phyloP scores from a whole-genome alignment of 2,888 invertebrate genomes.

The Dasypolia templi region DNA sequence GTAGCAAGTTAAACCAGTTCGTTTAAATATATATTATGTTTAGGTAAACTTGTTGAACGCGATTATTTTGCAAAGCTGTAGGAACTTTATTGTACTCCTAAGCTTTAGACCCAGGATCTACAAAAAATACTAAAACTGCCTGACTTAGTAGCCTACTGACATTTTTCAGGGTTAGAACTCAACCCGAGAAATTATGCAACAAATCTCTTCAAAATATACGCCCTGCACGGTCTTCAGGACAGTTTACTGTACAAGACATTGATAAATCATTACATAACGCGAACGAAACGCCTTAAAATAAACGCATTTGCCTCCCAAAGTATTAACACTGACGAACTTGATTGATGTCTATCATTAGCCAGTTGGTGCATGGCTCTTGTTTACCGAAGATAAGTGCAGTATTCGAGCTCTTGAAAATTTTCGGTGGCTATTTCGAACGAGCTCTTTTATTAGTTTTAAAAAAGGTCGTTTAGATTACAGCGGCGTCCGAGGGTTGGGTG shows the following conservation, averaged over 20 bases:
- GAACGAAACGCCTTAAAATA: conserved; percentile 76
- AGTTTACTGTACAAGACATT: conserved; percentile 65
- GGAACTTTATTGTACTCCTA: neutral
- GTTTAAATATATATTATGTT: conserved; percentile 12
- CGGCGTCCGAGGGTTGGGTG: conserved; percentile 81
- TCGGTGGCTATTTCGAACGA: conserved; percentile 89
- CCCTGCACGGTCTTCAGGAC: conserved; percentile 18
- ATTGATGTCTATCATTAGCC: conserved; percentile 85
- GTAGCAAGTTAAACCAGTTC: conserved; percentile 26
- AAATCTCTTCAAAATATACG: conserved; percentile 20
- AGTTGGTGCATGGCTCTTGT: conserved; percentile 81
- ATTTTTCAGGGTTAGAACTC: neutral
- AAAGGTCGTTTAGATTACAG: conserved; percentile 89
- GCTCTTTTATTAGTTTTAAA: conserved; percentile 89
- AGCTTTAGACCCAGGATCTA: neutral
- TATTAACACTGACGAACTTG: conserved; percentile 81
- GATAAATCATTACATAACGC: conserved; percentile 68
- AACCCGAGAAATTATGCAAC: neutral
- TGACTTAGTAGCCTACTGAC: neutral
- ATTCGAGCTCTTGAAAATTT: conserved; percentile 83
- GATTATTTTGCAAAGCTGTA: neutral
- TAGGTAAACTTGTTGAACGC: neutral
- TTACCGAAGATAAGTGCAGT: conserved; percentile 81
- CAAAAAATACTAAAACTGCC: accelerated
- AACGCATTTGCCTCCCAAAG: conserved; percentile 73